phyloP scores from a whole-genome alignment of 2,797 vertebrate genomes.

The Diceros bicornis region DNA sequence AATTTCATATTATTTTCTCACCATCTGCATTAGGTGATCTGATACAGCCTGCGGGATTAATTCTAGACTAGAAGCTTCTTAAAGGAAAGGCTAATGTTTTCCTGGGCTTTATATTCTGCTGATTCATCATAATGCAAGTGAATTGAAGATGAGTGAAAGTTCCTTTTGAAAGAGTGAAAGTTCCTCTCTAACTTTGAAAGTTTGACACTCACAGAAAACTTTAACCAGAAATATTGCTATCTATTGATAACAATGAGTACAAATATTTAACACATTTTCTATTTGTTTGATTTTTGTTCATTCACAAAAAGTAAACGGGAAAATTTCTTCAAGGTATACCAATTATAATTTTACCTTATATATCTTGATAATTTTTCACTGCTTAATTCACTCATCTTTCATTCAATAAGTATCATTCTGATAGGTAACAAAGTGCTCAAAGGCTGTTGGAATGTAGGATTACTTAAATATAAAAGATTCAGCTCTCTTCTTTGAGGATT shows the following conservation, averaged over 20 bases:
- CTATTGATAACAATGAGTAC: background rate
- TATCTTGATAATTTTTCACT: background rate
- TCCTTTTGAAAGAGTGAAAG: background rate
- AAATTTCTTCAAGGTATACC: background rate
- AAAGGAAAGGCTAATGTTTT: background rate
- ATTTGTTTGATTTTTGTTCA: background rate
- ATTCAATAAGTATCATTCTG: background rate
- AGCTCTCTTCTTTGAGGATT: background rate
- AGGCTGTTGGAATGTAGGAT: background rate
- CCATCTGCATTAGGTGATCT: background rate
- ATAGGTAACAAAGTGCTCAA: background rate
- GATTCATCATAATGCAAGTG: background rate
- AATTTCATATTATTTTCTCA: background rate
- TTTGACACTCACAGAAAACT: background rate
- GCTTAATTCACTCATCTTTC: background rate
- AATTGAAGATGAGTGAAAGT: background rate
- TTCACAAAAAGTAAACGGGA: background rate
- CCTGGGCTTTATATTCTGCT: background rate
- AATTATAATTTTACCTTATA: background rate
- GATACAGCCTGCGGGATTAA: background rate
- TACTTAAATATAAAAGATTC: background rate
- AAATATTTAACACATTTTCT: background rate
- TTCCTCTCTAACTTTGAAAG: background rate
- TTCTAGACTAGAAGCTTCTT: background rate
- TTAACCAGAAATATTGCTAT: background rate